Percentiles rank a stretch among this genome's conserved stretches.
phyloP scores from a whole-genome alignment of 2,888 invertebrate genomes.

The Clivina fossor region DNA sequence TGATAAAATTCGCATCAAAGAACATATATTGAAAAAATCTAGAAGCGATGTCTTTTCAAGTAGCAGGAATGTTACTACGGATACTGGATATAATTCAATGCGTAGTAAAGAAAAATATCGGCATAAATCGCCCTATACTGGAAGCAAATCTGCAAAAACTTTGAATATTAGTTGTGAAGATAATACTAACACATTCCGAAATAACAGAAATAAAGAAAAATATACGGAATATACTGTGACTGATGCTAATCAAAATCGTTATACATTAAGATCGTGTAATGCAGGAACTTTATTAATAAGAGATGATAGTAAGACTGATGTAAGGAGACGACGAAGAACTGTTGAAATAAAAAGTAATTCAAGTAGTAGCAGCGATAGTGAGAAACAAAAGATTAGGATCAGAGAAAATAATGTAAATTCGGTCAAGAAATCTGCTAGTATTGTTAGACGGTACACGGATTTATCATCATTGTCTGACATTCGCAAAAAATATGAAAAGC shows the following conservation, averaged over 20 bases:
- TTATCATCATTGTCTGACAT: conserved; percentile 19
- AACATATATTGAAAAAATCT: conserved; percentile 20
- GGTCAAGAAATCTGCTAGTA: background rate
- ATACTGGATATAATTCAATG: background rate
- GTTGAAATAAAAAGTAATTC: conserved; percentile 20
- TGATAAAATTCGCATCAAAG: conserved; percentile 25
- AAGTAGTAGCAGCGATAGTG: conserved; percentile 24
- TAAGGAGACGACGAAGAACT: conserved; percentile 45
- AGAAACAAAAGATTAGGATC: conserved; percentile 11
- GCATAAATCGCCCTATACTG: conserved; percentile 4
- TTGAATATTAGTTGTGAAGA: background rate
- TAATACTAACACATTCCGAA: conserved; percentile 11
- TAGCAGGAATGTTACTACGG: background rate
- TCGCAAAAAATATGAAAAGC: conserved; percentile 20
- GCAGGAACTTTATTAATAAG: conserved; percentile 59
- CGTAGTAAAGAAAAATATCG: background rate
- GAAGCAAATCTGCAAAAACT: conserved; percentile 3
- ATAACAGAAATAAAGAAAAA: conserved; percentile 14
- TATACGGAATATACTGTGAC: conserved; percentile 5
- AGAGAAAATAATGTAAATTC: conserved; percentile 2
- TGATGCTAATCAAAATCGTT: conserved; percentile 23
- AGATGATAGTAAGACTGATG: conserved; percentile 53
- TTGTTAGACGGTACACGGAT: conserved; percentile 25
- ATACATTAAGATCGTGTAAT: conserved; percentile 52
- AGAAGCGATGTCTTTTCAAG: conserved; percentile 20